Evolutionary conservation across 2,888 invertebrate species (phyloP).

Genomic region (Unio delphinus): DNA sequence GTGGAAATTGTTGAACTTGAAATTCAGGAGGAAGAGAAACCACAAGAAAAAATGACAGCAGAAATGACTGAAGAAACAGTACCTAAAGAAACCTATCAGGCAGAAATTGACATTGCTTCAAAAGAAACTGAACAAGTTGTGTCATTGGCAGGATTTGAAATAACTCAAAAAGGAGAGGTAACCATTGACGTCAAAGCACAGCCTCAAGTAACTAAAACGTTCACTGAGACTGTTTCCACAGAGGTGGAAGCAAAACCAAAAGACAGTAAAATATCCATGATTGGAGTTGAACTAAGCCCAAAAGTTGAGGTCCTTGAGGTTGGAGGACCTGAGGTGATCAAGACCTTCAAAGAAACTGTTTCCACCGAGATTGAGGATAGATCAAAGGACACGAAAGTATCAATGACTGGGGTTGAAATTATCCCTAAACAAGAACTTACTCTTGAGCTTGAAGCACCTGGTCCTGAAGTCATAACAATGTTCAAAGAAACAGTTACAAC

Average conservation of each 20-base stretch:
- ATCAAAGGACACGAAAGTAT: constrained; percentile 14
- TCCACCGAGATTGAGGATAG: constrained; percentile 9
- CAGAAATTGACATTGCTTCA: constrained; percentile 19
- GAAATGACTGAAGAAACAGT: constrained; percentile 19
- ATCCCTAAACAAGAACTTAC: background rate
- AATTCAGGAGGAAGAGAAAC: constrained; percentile 23
- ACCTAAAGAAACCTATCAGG: constrained; percentile 17
- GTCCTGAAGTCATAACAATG: constrained; percentile 28
- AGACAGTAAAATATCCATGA: constrained; percentile 2
- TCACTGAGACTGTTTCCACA: constrained; percentile 1
- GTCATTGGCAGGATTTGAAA: no score
- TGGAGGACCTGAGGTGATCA: background rate
- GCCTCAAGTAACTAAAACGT: constrained; percentile 1
- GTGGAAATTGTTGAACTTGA: constrained; percentile 28
- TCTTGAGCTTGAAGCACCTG: constrained; percentile 20
- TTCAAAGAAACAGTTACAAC: background rate
- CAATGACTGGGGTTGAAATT: constrained; percentile 10
- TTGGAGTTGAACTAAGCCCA: constrained; percentile 4
- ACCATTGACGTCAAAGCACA: constrained; percentile 3
- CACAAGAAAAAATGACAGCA: constrained; percentile 23
- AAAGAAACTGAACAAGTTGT: background rate
- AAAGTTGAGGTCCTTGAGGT: background rate
- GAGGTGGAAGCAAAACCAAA: constrained; percentile 8
- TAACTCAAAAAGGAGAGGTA: no score
- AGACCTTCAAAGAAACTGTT: background rate